Conservation (phyloP, 2,113 vertebrate genomes). For the Centrocercus urophasianus region DNA sequence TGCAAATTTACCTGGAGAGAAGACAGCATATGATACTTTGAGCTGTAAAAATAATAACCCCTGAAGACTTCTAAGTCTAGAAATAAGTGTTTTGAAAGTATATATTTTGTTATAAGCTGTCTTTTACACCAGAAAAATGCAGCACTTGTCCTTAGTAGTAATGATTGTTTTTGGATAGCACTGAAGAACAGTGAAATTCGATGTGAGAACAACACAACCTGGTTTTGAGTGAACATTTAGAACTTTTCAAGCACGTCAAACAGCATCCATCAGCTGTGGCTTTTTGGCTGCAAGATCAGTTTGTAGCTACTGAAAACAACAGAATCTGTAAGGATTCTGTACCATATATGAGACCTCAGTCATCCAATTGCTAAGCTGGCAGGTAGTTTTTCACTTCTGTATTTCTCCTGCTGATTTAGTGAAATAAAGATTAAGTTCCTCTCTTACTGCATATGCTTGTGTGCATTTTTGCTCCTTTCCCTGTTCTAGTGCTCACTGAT, state of each 20-base stretch:
- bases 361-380: not conserved
- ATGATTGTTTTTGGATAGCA: not conserved
- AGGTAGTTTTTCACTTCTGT: not conserved
- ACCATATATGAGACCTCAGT: not conserved
- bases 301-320: not conserved
- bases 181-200: not conserved
- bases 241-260: not conserved
- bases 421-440: not conserved
- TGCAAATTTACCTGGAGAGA: not conserved
- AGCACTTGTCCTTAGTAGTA: not conserved
- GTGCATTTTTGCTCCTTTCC: not conserved
- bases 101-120: not conserved
- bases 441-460: not conserved
- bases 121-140: not conserved
- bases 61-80: not conserved
- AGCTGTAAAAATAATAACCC: not conserved
- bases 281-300: not conserved
- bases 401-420: not conserved
- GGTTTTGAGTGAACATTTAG: not conserved
- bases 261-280: not conserved
- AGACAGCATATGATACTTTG: not conserved
- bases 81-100: not conserved
- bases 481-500: not conserved
- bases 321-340: not conserved
- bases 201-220: not conserved